Evolutionary conservation across 2,797 vertebrate species (phyloP).

Genomic region (Rhodeus uyekii): DNA sequence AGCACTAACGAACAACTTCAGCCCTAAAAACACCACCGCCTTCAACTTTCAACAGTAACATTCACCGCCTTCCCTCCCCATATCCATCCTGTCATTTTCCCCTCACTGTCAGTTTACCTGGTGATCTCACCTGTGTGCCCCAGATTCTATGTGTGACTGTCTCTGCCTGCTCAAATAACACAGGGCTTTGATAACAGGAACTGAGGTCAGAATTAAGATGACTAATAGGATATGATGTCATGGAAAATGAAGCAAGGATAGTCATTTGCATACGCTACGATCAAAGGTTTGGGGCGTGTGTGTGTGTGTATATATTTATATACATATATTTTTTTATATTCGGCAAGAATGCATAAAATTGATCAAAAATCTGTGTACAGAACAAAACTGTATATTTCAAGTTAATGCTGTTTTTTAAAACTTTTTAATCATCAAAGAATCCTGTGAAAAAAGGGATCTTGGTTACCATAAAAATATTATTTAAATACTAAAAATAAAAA

Average conservation of each 20-base stretch:
- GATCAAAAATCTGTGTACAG: too few species aligned
- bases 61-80: conserved; percentile 52
- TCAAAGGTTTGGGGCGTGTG: not conserved
- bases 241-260: not conserved
- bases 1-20: conserved; percentile 68
- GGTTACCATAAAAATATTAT: not conserved
- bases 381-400: too few species aligned
- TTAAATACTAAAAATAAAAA: too few species aligned
- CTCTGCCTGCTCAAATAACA: conserved; percentile 28
- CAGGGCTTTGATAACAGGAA: conserved; percentile 26
- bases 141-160: conserved; percentile 38
- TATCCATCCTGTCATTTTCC: conserved; percentile 36
- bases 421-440: too few species aligned
- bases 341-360: not conserved
- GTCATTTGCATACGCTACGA: not conserved
- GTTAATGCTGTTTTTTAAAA: too few species aligned
- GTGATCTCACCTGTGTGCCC: conserved; percentile 49
- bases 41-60: conserved; percentile 66
- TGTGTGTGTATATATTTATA: not conserved
- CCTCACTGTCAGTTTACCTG: conserved; percentile 17
- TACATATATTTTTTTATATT: not conserved
- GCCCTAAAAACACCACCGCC: conserved; percentile 63
- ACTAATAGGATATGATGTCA: conserved; percentile 30
- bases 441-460: not conserved
- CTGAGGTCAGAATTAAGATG: conserved; percentile 20